phyloP scores from a whole-genome alignment of 1,140 invertebrate species.

The Idris sp. region DNA sequence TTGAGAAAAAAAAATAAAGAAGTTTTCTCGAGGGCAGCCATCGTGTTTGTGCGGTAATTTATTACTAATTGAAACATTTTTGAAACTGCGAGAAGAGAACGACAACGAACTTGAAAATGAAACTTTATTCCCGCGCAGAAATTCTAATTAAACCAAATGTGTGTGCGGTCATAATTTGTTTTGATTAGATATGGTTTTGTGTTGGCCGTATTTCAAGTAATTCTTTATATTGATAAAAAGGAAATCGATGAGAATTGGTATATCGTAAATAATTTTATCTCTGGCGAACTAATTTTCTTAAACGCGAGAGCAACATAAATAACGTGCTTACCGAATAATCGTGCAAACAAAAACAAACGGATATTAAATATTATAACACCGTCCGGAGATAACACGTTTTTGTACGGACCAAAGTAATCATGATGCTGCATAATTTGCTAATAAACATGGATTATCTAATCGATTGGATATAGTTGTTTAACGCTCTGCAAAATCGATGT shows the following conservation, averaged over 20 bases:
- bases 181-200: slow-evolving; percentile 14
- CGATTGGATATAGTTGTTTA: slow-evolving; percentile 58
- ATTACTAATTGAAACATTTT: slow-evolving; percentile 30
- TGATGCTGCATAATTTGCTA: slow-evolving; percentile 49
- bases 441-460: slow-evolving; percentile 57
- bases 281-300: slow-evolving; percentile 32
- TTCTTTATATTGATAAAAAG: slow-evolving; percentile 19
- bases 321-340: slow-evolving; percentile 6
- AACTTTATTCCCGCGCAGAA: not conserved
- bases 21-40: slow-evolving; percentile 6
- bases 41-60: slow-evolving; percentile 27
- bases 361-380: slow-evolving; percentile 18
- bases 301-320: slow-evolving; percentile 24
- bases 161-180: slow-evolving; percentile 9
- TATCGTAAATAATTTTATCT: slow-evolving; percentile 33
- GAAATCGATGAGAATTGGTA: slow-evolving; percentile 9
- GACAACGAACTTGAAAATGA: slow-evolving; percentile 2
- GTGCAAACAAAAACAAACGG: slow-evolving; percentile 9
- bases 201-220: slow-evolving; percentile 4
- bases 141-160: slow-evolving; percentile 25
- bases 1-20: slow-evolving; percentile 24
- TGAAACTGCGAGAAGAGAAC: not conserved
- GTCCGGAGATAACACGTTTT: slow-evolving; percentile 23
- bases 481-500: slow-evolving; percentile 53
- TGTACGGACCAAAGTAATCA: slow-evolving; percentile 8